phyloP scores from a whole-genome alignment of 23 tunicate genomes.

The Clavelina lepadiformis region DNA sequence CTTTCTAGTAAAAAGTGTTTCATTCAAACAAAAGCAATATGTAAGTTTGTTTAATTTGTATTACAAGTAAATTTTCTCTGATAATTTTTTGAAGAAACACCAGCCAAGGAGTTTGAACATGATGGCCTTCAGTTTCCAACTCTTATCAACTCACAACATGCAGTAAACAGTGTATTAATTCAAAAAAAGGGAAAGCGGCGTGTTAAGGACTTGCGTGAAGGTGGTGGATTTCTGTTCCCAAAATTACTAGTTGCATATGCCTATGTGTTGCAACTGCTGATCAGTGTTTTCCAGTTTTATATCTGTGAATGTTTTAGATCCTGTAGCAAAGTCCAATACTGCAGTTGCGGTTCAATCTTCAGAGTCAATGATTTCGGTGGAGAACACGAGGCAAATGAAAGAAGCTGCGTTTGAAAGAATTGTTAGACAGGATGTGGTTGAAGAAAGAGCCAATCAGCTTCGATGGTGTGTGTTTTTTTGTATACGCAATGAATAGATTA shows the following conservation, averaged over 20 bases:
- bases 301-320: too few relatives aligned
- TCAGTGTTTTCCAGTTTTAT: neutral
- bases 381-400: constrained; percentile 66
- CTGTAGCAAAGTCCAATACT: constrained; percentile 5
- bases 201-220: constrained; percentile 57
- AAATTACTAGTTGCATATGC: neutral
- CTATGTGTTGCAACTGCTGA: neutral
- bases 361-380: constrained; percentile 19
- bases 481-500: neutral
- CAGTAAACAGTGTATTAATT: constrained; percentile 74
- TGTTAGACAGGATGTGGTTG: constrained; percentile 54
- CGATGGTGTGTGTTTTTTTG: constrained; percentile 40
- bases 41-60: neutral
- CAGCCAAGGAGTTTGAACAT: constrained; percentile 25
- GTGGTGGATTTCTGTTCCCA: neutral
- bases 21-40: neutral
- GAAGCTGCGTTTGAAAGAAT: constrained; percentile 83
- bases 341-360: constrained; percentile 15
- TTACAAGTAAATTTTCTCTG: neutral
- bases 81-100: neutral
- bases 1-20: neutral
- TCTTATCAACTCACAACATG: constrained; percentile 68
- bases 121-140: constrained; percentile 55
- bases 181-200: constrained; percentile 73
- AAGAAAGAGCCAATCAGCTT: constrained; percentile 84